Conservation (phyloP, 2,797 vertebrate species). For the Scyliorhinus canicula region DNA sequence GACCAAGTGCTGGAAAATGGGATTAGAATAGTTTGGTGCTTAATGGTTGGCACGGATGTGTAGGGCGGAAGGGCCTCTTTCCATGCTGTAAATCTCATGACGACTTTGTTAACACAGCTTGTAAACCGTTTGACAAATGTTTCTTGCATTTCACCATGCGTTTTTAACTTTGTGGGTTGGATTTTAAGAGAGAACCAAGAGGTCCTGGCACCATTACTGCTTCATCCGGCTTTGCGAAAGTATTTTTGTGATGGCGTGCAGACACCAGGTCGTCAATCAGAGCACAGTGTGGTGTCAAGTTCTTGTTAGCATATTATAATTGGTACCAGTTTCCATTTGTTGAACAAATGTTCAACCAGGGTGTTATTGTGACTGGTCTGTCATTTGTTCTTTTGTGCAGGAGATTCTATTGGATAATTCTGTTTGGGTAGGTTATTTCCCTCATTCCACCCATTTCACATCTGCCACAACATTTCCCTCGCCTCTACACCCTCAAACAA, state of each 20-base stretch:
- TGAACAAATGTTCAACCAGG: neutral
- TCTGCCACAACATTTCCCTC: conserved; percentile 44
- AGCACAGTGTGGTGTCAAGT: neutral
- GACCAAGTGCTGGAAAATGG: too few species aligned
- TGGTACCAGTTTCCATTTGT: conserved; percentile 9
- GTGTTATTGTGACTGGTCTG: conserved; percentile 60
- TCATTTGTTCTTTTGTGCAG: conserved; percentile 79
- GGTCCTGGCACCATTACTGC: neutral
- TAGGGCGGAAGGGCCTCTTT: too few species aligned
- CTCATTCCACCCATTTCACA: conserved; percentile 39
- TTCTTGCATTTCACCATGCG: neutral
- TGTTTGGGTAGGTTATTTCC: conserved; percentile 77
- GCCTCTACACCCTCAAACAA: conserved; percentile 53
- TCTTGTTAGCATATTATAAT: neutral
- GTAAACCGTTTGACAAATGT: neutral
- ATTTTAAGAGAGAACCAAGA: neutral
- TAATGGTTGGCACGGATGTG: too few species aligned
- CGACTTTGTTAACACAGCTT: neutral
- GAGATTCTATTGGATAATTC: conserved; percentile 92
- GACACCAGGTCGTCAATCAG: neutral
- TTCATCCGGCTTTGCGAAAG: neutral
- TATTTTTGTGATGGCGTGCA: neutral
- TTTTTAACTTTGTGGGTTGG: neutral
- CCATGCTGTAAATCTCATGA: too few species aligned
- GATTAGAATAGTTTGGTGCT: too few species aligned